Evolutionary conservation across 2,888 invertebrate species (phyloP), one percentile per base, ranked within the genome.

Genomic region (Pardosa pseudoannulata): DNA sequence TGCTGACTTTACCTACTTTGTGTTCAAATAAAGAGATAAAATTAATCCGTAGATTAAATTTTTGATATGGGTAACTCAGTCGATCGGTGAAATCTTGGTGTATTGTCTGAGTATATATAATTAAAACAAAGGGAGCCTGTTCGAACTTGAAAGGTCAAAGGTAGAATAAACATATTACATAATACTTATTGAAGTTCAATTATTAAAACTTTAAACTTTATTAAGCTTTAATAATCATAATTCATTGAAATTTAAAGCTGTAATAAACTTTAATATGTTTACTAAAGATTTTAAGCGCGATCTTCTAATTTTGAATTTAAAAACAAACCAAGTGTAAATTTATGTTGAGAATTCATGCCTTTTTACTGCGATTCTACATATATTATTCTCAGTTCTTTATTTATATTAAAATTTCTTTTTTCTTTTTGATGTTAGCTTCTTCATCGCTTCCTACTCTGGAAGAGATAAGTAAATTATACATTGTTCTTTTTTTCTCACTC

Each of bases 381-480:
- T n/a, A n/a, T n/a, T n/a, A n/a, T 13, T 16, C 70, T 78, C 56
- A n/a, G n/a, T 56, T 39, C 23, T 41, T 65, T 72, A 56, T n/a
- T 70, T 70, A n/a, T 36, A n/a, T n/a, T n/a, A n/a, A n/a, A 16
- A 29, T n/a, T 46, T 46, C 28, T 46, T 46, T 31, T 67, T 39
- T 56, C 19, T 28, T 16, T 31, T 31, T 31, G 64, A 39, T 79
- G 39, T 56, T 29, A 62, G 28, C 28, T 23, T 36, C 62, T 27
- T 79, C 70, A 79, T 70, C 50, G 56, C 46, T 65, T 79, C 28
- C 31, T 27, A 31, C 3, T n/a, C 31, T 13, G 29, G 28, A 71
- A 36, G 82, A 36, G 82, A 83, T 76, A 71, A 83, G 76, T 83
- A 76, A 83, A 83, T 83, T 75, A 82, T 76, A 71, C 56, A 27